These are phyloP conservation scores for Drosophila tani DNA, from an alignment of 1,140 invertebrate genomes.

Conservation along the genomic window DNA sequence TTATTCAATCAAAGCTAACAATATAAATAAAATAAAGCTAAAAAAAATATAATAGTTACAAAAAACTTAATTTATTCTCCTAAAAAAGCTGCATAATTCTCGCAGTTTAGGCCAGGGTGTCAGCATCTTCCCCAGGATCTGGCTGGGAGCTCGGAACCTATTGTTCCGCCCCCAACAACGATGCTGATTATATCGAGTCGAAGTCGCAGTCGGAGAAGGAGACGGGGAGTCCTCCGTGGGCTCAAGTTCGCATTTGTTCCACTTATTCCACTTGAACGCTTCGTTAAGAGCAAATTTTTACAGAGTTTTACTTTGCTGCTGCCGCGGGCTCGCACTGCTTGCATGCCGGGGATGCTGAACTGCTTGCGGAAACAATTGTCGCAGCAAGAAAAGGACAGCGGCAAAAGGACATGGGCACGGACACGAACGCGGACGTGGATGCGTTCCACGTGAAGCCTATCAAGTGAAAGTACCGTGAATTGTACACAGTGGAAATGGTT, in stretches of 20 bases:
- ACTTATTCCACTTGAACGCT: conserved; percentile 77
- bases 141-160: conserved; percentile 17
- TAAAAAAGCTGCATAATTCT: background rate
- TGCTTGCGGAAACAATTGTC: conserved; percentile 55
- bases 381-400: conserved; percentile 15
- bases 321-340: conserved; percentile 14
- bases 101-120: background rate
- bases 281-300: conserved; percentile 73
- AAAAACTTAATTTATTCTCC: no score
- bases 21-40: no score
- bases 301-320: conserved; percentile 41
- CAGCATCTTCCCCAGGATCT: background rate
- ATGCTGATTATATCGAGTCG: conserved; percentile 51
- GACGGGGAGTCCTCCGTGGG: conserved; percentile 7
- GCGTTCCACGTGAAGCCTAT: conserved; percentile 74
- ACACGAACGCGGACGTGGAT: conserved; percentile 4
- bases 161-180: conserved; percentile 39
- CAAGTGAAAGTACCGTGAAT: conserved; percentile 61
- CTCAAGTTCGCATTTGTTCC: conserved; percentile 66
- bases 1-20: no score
- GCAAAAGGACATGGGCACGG: background rate
- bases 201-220: no score
- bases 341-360: conserved; percentile 15
- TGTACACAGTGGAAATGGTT: conserved; percentile 3
- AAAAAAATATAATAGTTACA: no score